Percentiles rank a stretch among this genome's conserved stretches.
Evolutionary conservation across 2,888 invertebrate genomes (phyloP).

Genomic region (Agapostemon virescens): DNA sequence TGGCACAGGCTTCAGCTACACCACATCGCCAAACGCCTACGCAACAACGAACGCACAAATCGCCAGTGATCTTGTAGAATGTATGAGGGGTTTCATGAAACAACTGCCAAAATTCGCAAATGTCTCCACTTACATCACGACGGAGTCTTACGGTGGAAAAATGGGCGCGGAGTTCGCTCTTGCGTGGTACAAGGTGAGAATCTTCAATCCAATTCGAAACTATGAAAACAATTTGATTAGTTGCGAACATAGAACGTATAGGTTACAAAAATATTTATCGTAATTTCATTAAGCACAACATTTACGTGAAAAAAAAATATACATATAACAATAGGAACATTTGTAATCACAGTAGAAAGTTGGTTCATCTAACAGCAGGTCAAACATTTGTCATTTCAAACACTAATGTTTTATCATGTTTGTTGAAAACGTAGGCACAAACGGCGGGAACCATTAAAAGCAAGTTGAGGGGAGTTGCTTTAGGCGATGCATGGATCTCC

Average conservation of each 20-base stretch:
- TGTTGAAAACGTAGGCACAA: slow-evolving; percentile 82
- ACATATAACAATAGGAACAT: neutral
- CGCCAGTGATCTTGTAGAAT: slow-evolving; percentile 88
- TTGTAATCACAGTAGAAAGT: too few relatives aligned
- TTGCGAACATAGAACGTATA: too few relatives aligned
- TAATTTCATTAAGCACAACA: neutral
- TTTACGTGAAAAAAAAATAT: too few relatives aligned
- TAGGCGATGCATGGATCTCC: slow-evolving; percentile 95
- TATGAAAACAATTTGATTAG: too few relatives aligned
- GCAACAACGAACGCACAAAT: slow-evolving; percentile 85
- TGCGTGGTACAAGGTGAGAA: slow-evolving; percentile 82
- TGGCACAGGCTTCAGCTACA: slow-evolving; percentile 93
- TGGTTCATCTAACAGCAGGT: too few relatives aligned
- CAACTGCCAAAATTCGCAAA: slow-evolving; percentile 86
- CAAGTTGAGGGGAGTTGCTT: slow-evolving; percentile 88
- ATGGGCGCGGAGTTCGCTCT: slow-evolving; percentile 93
- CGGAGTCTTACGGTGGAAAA: slow-evolving; percentile 96
- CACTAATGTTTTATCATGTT: neutral
- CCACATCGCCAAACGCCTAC: slow-evolving; percentile 82
- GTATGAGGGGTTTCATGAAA: slow-evolving; percentile 87
- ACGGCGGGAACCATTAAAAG: slow-evolving; percentile 83
- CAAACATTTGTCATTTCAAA: neutral
- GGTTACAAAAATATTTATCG: neutral
- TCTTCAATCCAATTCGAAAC: neutral
- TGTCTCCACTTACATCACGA: slow-evolving; percentile 91